Evolutionary conservation across 2,888 invertebrate genomes (phyloP), one percentile per base, ranked within the genome.

Genomic region (Gandaritis pyraliata): DNA sequence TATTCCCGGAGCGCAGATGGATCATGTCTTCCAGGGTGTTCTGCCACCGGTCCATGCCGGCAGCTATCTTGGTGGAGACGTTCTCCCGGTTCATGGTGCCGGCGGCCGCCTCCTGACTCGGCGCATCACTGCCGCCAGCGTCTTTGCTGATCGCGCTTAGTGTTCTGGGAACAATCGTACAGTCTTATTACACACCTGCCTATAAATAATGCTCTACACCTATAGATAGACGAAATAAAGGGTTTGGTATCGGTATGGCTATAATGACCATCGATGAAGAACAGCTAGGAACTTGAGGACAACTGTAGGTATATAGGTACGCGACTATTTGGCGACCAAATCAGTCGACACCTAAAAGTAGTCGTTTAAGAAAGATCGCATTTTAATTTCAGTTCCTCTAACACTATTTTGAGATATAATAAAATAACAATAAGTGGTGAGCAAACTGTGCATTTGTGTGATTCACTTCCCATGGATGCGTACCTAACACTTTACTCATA

Each of bases 41-140:
- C 71, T 92, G 91, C 91, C 90, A 91, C 74, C 91, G 90, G 82
- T 92, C 91, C 90, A 92, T 91, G 72, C 90, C 91, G 72, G 90
- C 90, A 57, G 87, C 87, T 39, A 89, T 83, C 76, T 90, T 91
- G 60, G 77, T 88, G 65, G 88, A 85, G 33, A 89, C 88, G 86
- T 85, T 87, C 73, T 90, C 90, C 62, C 88, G 77, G 74, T 87
- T 90, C 90, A 89, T 88, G 80, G 78, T 74, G 75, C 75, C 80
- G 64, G 75, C 78, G 64, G 72, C 76, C 65, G 75, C 75, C 53
- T 72, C 81, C 71, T 69, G 71, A 61, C 68, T 72, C 61, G 71
- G 70, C 68, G 76, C 78, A 76, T 83, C 79, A 74, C 85, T 81
- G 73, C 80, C 73, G 57, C 69, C 58, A 6, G 64, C 38, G 63